Evolutionary conservation across 1,140 invertebrate species (phyloP).

Genomic region (Medauroidea extradentata): DNA sequence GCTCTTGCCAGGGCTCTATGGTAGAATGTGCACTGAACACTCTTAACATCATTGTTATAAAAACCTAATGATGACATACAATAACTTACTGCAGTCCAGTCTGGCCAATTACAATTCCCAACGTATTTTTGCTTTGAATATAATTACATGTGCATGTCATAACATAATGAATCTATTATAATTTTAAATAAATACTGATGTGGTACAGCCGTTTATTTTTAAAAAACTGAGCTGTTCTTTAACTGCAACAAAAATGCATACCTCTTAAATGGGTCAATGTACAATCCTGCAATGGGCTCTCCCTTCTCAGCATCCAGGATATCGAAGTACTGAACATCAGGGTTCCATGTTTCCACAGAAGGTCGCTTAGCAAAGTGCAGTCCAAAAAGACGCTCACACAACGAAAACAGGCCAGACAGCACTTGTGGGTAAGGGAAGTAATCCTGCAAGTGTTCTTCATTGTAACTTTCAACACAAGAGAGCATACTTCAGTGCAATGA

Average conservation of each 20-base stretch:
- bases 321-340: constrained; percentile 79
- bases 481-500: constrained; percentile 30
- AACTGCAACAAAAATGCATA: constrained; percentile 32
- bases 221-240: too few relatives aligned
- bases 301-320: constrained; percentile 66
- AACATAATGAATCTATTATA: too few relatives aligned
- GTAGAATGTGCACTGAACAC: too few relatives aligned
- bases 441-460: constrained; percentile 66
- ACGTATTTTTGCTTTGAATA: too few relatives aligned
- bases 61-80: too few relatives aligned
- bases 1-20: too few relatives aligned
- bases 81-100: too few relatives aligned
- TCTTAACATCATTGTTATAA: too few relatives aligned
- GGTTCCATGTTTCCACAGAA: constrained; percentile 67
- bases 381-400: constrained; percentile 73
- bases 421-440: constrained; percentile 83
- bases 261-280: constrained; percentile 75
- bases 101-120: too few relatives aligned
- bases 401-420: constrained; percentile 65
- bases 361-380: constrained; percentile 71
- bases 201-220: too few relatives aligned
- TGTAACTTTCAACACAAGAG: constrained; percentile 46
- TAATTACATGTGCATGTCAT: too few relatives aligned
- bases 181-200: too few relatives aligned
- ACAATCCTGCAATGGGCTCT: constrained; percentile 70